Conservation (phyloP, 2,888 invertebrate genomes). For the Uropetala carovei region DNA sequence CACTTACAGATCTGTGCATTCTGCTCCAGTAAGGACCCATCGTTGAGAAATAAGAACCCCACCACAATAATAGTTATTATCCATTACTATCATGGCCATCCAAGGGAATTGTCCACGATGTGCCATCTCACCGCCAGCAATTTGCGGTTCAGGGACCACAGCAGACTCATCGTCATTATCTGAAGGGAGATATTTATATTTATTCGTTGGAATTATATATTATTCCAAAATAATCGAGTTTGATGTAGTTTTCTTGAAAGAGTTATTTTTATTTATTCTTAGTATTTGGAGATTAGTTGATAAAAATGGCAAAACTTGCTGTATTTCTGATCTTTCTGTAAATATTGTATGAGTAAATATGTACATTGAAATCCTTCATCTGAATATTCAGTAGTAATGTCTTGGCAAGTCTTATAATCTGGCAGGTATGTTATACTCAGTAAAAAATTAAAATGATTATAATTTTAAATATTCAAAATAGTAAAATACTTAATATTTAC, state of each 20-base stretch:
- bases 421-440: background rate
- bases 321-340: background rate
- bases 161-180: background rate
- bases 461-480: background rate
- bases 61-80: conserved; percentile 7
- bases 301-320: background rate
- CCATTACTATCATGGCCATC: conserved; percentile 29
- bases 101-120: conserved; percentile 39
- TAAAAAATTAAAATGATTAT: background rate
- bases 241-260: too few species aligned
- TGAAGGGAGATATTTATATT: background rate
- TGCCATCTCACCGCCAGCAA: conserved; percentile 30
- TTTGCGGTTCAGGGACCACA: background rate
- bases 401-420: background rate
- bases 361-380: background rate
- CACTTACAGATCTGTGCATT: conserved; percentile 36
- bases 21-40: conserved; percentile 49
- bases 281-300: background rate
- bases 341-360: background rate
- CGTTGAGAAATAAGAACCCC: conserved; percentile 24
- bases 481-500: background rate
- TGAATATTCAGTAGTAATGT: background rate
- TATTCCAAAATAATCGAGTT: background rate
- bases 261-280: too few species aligned
- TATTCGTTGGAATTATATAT: background rate